Base-by-base conservation (phyloP, 2,888 invertebrate genomes). In the Eupithecia tripunctaria region DNA sequence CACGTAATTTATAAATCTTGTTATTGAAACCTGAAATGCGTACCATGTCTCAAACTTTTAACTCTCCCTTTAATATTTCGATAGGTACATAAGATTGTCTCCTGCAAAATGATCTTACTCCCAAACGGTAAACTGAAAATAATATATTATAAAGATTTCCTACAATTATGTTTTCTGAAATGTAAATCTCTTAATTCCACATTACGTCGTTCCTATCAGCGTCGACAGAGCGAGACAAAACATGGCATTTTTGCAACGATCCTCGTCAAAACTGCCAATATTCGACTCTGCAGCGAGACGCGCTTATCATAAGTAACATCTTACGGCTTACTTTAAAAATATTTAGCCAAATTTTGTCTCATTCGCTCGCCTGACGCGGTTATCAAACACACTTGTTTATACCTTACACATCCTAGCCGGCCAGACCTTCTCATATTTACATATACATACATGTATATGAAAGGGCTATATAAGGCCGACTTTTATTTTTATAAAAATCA, bases 401-500 rank as follows among this genome's bases (percentile, higher is more conserved):
- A 21, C 47, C 10, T 51, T 51, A 21, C 47, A 21, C 83, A 79
- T 77, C 75, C 79, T 75, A 82, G 77, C 81, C 82, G 81, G 80
- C 82, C 82, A 80, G 80, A 81, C 78, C 80, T 77, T 74, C 74
- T 77, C 73, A 79, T 86, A 85, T 85, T 83, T 86, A 87, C 85
- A 86, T n/a, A n/a, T n/a, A n/a, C n/a, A n/a, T n/a, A n/a, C n/a
- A n/a, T n/a, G n/a, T n/a, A n/a, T n/a, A n/a, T 80, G 79, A 82
- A 81, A 78, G 81, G 85, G 79, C 82, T 82, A 78, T 80, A 81
- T 72, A 64, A 73, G 74, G 73, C 79, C 79, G 76, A 77, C 78
- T 73, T 73, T 66, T 18, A 15, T 41, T 67, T 25, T 47, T 59
- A 68, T 56, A 68, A 41, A 74, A 74, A 68, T n/a, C 25, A 74